These are phyloP conservation scores for Microcebus murinus DNA, from an alignment of 2,113 vertebrate genomes.

Conservation along the genomic window DNA sequence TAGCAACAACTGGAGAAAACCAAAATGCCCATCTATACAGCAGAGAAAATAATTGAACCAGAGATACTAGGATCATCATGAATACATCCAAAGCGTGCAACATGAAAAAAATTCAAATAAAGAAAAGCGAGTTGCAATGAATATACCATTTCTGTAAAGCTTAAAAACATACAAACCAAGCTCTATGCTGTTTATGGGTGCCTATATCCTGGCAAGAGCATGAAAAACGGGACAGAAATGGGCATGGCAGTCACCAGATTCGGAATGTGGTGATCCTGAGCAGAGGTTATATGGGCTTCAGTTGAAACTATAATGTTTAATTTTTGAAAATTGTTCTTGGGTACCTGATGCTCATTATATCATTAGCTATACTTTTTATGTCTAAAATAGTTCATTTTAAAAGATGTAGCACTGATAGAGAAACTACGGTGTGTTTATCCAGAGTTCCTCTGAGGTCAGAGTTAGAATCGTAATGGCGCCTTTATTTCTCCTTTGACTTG, in stretches of 20 bases:
- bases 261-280: neutral
- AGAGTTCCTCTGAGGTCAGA: neutral
- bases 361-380: neutral
- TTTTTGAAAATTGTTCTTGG: neutral
- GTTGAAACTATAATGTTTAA: neutral
- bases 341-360: neutral
- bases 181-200: neutral
- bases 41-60: neutral
- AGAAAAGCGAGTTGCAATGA: neutral
- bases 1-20: neutral
- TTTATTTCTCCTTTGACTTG: slow-evolving; percentile 42
- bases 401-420: neutral
- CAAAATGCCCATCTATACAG: neutral
- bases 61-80: neutral
- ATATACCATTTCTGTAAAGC: neutral
- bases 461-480: neutral
- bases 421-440: neutral
- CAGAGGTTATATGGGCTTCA: neutral
- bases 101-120: neutral
- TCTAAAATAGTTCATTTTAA: slow-evolving; percentile 29
- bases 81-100: neutral
- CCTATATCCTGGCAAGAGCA: neutral
- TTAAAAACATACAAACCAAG: neutral
- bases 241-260: neutral
- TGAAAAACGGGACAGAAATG: neutral